Evolutionary conservation across 92 coral and sea anemone species (phyloP).

Genomic region (Zoanthus solanderi): DNA sequence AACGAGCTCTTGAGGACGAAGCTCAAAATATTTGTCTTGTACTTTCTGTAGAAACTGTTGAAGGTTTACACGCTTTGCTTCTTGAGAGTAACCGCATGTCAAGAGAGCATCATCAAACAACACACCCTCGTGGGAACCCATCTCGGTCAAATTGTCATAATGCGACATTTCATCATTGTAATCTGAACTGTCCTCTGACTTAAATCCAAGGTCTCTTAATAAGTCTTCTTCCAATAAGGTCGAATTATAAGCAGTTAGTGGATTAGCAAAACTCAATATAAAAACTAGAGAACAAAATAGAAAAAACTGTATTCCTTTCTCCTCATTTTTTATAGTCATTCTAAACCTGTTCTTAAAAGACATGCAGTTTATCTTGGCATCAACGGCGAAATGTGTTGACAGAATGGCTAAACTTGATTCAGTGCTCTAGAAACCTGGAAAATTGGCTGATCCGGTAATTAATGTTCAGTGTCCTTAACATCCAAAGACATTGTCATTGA

Average conservation of each 20-base stretch:
- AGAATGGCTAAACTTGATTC: too few species aligned
- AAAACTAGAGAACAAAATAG: background rate
- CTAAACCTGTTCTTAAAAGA: too few species aligned
- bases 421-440: too few species aligned
- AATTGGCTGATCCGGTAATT: too few species aligned
- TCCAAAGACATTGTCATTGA: too few species aligned
- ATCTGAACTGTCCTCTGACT: background rate
- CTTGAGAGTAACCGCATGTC: conserved; percentile 15
- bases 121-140: background rate
- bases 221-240: background rate
- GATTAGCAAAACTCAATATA: background rate
- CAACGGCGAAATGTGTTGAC: too few species aligned
- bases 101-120: background rate
- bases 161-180: background rate
- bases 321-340: background rate
- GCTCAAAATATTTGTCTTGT: conserved; percentile 25
- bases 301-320: background rate
- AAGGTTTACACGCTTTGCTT: conserved; percentile 19
- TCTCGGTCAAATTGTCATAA: background rate
- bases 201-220: background rate
- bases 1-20: conserved; percentile 42
- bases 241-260: background rate
- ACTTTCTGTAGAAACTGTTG: conserved; percentile 24
- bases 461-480: too few species aligned
- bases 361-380: too few species aligned